These are phyloP conservation scores for Leptodactylus fuscus DNA, from an alignment of 2,113 vertebrate genomes.

Conservation along the genomic window DNA sequence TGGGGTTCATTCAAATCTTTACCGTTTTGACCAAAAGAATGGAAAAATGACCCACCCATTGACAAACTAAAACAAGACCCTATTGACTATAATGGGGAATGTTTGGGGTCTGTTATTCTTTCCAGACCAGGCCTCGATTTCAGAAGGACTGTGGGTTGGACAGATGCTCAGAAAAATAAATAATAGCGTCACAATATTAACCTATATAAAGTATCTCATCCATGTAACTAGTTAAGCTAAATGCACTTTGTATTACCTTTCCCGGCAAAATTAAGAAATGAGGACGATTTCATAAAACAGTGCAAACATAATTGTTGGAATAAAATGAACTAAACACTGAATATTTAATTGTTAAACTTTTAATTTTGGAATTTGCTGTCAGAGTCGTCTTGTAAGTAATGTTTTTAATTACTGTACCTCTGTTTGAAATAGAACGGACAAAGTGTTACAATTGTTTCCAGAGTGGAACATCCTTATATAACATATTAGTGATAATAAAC, in stretches of 20 bases:
- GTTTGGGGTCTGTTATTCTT: too few relatives aligned
- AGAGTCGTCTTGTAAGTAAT: constrained; percentile 53
- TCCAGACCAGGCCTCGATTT: too few relatives aligned
- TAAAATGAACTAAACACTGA: constrained; percentile 53
- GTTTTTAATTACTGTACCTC: constrained; percentile 57
- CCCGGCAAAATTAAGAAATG: constrained; percentile 28
- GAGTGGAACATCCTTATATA: constrained; percentile 51
- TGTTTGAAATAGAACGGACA: constrained; percentile 50
- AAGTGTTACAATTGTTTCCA: constrained; percentile 49
- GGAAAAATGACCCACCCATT: too few relatives aligned
- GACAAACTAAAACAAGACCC: too few relatives aligned
- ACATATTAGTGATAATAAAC: constrained; percentile 57
- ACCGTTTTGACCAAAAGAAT: too few relatives aligned
- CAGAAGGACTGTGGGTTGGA: too few relatives aligned
- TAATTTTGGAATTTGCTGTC: constrained; percentile 54
- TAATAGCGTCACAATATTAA: too few relatives aligned
- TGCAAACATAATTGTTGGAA: constrained; percentile 43
- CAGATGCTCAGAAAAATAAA: too few relatives aligned
- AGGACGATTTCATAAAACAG: constrained; percentile 43
- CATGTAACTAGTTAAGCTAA: constrained; percentile 13
- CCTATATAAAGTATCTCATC: not conserved
- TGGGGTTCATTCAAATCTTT: too few relatives aligned
- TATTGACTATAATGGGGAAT: too few relatives aligned
- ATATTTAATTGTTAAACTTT: constrained; percentile 60
- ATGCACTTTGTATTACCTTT: constrained; percentile 51